Conservation (phyloP, 2,888 invertebrate species). For the Chalcosyrphus nemorum region DNA sequence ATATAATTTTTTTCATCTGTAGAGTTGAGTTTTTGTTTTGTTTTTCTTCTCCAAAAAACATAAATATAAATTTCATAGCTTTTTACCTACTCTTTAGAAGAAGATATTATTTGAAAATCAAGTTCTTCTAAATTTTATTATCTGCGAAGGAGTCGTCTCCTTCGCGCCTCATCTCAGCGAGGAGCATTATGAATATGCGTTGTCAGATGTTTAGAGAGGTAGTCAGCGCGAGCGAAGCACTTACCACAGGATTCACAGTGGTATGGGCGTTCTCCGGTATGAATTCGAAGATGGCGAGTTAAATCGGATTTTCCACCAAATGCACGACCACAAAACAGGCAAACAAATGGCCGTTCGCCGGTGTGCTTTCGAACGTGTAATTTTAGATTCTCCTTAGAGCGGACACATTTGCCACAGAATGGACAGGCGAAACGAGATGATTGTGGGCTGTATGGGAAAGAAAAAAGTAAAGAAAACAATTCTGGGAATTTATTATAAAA, state of each 20-base stretch:
- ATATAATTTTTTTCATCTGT: background rate
- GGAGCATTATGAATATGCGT: conserved; percentile 92
- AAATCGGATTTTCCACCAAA: conserved; percentile 95
- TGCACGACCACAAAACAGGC: conserved; percentile 93
- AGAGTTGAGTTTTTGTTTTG: conserved; percentile 16
- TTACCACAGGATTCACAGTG: conserved; percentile 96
- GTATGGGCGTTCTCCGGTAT: conserved; percentile 94
- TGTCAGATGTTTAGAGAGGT: conserved; percentile 94
- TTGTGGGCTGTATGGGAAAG: conserved; percentile 76
- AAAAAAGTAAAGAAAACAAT: background rate
- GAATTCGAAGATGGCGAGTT: conserved; percentile 92
- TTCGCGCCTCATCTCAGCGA: conserved; percentile 83
- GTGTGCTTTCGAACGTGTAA: conserved; percentile 93
- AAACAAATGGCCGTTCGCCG: conserved; percentile 95
- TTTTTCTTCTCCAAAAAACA: conserved; percentile 21
- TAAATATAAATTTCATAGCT: background rate
- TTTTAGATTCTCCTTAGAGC: conserved; percentile 94
- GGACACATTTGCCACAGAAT: conserved; percentile 94
- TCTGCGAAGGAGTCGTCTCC: conserved; percentile 83
- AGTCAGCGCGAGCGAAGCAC: conserved; percentile 94
- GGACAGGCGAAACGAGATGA: conserved; percentile 91
- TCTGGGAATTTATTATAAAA: background rate
- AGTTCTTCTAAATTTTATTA: conserved; percentile 76
- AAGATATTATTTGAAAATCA: conserved; percentile 22
- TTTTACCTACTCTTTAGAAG: background rate